Percentiles rank a stretch among this genome's conserved stretches.
phyloP scores from a whole-genome alignment of 1,140 invertebrate species.

The Drosophila insularis region DNA sequence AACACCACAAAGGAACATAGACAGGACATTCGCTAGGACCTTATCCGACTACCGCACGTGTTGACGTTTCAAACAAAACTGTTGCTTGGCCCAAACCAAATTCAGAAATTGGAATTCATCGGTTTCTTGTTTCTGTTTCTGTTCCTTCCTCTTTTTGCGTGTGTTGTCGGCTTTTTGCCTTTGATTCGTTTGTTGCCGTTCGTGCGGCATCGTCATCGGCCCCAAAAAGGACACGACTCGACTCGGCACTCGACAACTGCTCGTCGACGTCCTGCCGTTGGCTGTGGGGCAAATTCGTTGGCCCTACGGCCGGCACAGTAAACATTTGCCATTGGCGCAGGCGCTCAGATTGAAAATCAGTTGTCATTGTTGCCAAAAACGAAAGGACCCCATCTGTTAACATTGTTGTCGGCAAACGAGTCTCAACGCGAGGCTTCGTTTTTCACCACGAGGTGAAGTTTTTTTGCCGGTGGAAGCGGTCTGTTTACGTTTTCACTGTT shows the following conservation, averaged over 20 bases:
- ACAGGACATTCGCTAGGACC: constrained; percentile 31
- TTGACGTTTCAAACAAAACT: constrained; percentile 78
- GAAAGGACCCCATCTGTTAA: constrained; percentile 1
- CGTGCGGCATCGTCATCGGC: neutral
- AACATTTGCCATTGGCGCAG: constrained; percentile 59
- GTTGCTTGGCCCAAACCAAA: constrained; percentile 47
- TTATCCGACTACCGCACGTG: constrained; percentile 61
- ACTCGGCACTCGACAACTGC: constrained; percentile 8
- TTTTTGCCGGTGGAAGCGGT: constrained; percentile 28
- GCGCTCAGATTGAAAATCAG: constrained; percentile 32
- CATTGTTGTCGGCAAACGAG: neutral
- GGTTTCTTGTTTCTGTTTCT: constrained; percentile 6
- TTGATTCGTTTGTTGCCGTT: neutral
- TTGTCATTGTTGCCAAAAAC: neutral
- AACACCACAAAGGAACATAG: neutral
- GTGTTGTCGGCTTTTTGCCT: constrained; percentile 3
- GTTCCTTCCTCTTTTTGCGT: neutral
- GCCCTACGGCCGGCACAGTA: constrained; percentile 26
- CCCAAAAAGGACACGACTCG: constrained; percentile 14
- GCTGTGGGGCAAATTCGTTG: constrained; percentile 56
- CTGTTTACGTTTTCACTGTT: constrained; percentile 69
- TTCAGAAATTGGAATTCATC: constrained; percentile 26
- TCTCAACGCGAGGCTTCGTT: neutral
- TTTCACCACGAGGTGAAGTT: constrained; percentile 49
- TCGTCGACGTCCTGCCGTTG: constrained; percentile 57